A percentile compares a stretch with the other conserved stretches of the same genome.
phyloP scores from a whole-genome alignment of 2,888 invertebrate genomes.

The Trypoxylon attenuatum region DNA sequence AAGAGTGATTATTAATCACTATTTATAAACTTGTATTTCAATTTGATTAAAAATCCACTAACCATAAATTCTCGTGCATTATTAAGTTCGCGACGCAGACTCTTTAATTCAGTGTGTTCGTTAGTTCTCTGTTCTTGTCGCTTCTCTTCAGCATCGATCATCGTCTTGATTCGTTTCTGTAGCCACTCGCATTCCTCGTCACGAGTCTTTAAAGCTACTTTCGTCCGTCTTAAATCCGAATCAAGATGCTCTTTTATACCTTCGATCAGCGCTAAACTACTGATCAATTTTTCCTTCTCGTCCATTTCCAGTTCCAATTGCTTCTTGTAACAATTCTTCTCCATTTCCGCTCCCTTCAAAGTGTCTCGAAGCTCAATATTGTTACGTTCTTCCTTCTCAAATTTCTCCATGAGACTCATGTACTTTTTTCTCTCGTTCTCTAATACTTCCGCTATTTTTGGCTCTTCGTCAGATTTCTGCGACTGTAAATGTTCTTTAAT shows the following conservation, averaged over 20 bases:
- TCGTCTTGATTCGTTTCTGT: slow-evolving; percentile 75
- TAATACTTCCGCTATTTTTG: slow-evolving; percentile 47
- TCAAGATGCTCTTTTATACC: slow-evolving; percentile 76
- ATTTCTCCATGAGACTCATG: slow-evolving; percentile 52
- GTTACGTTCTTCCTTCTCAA: slow-evolving; percentile 57
- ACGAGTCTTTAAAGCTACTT: slow-evolving; percentile 76
- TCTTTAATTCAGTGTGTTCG: slow-evolving; percentile 60
- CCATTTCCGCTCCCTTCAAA: slow-evolving; percentile 73
- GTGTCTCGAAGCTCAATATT: slow-evolving; percentile 74
- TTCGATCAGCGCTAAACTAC: slow-evolving; percentile 61
- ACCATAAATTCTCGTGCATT: slow-evolving; percentile 62
- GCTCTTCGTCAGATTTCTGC: slow-evolving; percentile 38
- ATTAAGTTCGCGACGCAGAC: slow-evolving; percentile 58
- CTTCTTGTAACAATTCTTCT: slow-evolving; percentile 75
- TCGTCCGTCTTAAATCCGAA: slow-evolving; percentile 74
- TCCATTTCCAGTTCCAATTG: slow-evolving; percentile 76
- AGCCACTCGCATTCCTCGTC: slow-evolving; percentile 77
- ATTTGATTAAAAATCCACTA: slow-evolving; percentile 16
- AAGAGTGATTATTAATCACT: too few species aligned
- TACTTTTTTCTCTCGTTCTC: slow-evolving; percentile 58
- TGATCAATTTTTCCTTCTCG: slow-evolving; percentile 73
- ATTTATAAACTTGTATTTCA: too few species aligned
- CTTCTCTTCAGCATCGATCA: slow-evolving; percentile 64
- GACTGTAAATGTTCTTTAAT: slow-evolving; percentile 56
- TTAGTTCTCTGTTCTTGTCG: slow-evolving; percentile 56